Base-by-base conservation (phyloP, 2,797 vertebrate species). In the Sylvia borin region DNA sequence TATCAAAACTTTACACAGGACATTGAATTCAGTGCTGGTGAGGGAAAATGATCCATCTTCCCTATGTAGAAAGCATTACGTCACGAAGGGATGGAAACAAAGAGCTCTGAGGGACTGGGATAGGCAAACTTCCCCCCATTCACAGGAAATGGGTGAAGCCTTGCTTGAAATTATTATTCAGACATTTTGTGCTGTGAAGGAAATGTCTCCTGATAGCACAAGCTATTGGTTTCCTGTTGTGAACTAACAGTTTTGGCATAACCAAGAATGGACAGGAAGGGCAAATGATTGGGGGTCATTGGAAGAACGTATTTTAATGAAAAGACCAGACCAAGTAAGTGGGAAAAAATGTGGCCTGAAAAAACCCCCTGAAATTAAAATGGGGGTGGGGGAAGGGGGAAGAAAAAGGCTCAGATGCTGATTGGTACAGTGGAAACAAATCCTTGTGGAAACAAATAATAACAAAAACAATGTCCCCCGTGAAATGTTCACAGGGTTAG, bases 141-240 rank as follows among this genome's bases (percentile, higher is more conserved):
- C 89, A 95, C 98, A 99, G 99, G 99, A 99, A 99, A 98, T 98
- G 99, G 98, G 98, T 98, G 98, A 99, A 99, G 97, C 98, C 98
- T 97, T 93, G 97, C 97, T 97, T 77, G 51, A 98, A 98, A 98
- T 98, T 98, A 98, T 98, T 98, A 98, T 98, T 98, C 97, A 97
- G 98, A 98, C 97, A 70, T 98, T 98, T 98, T 98, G 98, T 97
- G 95, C 96, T 96, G 95, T 95, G 98, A 98, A 99, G 99, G 99
- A 99, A 99, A 98, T 96, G 97, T 98, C 98, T 99, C 98, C 98
- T 98, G 99, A 99, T 99, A 99, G 98, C 98, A 95, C 95, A 96
- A 97, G 98, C 98, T 98, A 97, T 98, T 98, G 97, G 98, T 98
- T 99, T 99, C 99, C 99, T 99, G 99, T 99, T 99, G 98, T 98